These are phyloP conservation scores for Echinometra lucunter DNA, from an alignment of 53 echinoderm and acorn worm species.

Conservation along the genomic window DNA sequence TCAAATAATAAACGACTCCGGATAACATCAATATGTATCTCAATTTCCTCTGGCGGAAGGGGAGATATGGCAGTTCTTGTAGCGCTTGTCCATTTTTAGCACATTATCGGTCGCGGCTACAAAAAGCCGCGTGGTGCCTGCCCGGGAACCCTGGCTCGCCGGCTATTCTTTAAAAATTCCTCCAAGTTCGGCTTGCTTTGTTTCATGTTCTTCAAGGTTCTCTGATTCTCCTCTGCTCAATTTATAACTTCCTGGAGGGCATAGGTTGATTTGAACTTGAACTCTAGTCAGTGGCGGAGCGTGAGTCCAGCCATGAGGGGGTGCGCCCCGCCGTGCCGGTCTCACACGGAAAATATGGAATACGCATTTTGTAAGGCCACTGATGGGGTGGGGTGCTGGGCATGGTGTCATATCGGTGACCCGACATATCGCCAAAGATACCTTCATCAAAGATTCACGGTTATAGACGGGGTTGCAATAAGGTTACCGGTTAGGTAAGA, in stretches of 20 bases:
- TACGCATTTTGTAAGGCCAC: too few relatives aligned
- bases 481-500: too few relatives aligned
- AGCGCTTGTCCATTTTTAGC: constrained; percentile 31
- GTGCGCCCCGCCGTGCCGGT: too few relatives aligned
- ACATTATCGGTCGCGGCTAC: background rate
- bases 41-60: constrained; percentile 39
- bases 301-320: too few relatives aligned
- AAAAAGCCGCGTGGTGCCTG: background rate
- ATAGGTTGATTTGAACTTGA: constrained; percentile 40
- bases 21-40: constrained; percentile 34
- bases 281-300: too few relatives aligned
- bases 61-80: background rate
- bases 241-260: background rate
- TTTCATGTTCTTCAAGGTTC: constrained; percentile 11
- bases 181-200: background rate
- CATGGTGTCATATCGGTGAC: too few relatives aligned
- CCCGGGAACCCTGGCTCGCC: background rate
- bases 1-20: background rate
- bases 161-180: background rate
- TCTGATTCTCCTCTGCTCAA: background rate
- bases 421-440: too few relatives aligned
- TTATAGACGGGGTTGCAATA: too few relatives aligned
- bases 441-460: too few relatives aligned
- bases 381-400: too few relatives aligned
- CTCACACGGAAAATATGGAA: too few relatives aligned